Evolutionary conservation across 2,888 invertebrate species (phyloP), one percentile per base, ranked within the genome.

Genomic region (Mylabris sibirica): DNA sequence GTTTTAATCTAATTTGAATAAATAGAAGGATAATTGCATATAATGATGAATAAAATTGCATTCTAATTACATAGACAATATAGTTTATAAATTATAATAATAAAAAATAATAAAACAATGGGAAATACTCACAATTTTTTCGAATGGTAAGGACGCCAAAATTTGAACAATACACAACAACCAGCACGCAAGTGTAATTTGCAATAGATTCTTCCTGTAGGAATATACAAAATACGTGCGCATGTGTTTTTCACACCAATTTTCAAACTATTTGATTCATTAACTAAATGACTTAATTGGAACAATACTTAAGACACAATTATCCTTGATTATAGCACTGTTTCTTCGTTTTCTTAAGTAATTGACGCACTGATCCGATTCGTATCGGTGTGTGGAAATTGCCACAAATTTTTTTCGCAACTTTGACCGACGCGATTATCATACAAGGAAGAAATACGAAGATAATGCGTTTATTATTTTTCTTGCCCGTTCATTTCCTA

Each of bases 1-100:
- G 9, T 20, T 49, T 17, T 49, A 49, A 0, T 49, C 3, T 20
- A 24, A 57, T 24, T 57, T 22, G 57, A 57, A 57, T 57, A 53
- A 53, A 57, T 57, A 12, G 20, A 57, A 57, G 24, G 57, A 57
- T 57, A 57, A 57, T 57, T 57, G 57, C 57, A 57, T 24, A 14
- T 24, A 57, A 57, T 57, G 5, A 57, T 22, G 57, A 57, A 57
- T 57, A 24, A 22, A 57, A 57, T 57, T 57, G 57, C 57, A 57
- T 57, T 57, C 20, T 22, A 57, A 57, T 57, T 8, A 57, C 1
- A 3, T 3, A 44, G n/a, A 44, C 41, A 44, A 49, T 49, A 49
- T 14, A 44, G n/a, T 12, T 12, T 14, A 38, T 14, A 38, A 44
- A 53, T 22, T n/a, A n/a, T n/a, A n/a, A n/a, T n/a, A n/a, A n/a